Evolutionary conservation across 1,140 invertebrate genomes (phyloP), one percentile per base, ranked within the genome.

Genomic region (Cydia strobilella): DNA sequence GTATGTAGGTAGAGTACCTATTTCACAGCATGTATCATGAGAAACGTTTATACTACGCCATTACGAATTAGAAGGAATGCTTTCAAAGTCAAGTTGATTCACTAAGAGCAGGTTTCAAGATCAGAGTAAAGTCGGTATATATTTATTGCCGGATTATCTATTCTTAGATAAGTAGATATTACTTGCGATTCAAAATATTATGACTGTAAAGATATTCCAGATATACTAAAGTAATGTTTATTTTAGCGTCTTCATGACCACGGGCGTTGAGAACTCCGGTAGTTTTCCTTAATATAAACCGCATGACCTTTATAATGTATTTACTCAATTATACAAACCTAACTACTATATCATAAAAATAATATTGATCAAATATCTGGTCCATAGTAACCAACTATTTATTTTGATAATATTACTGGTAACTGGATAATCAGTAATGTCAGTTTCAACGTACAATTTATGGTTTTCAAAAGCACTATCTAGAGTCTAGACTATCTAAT

Each of bases 161-260:
- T 69, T 69, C 31, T 69, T 69, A 69, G 31, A 69, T 69, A 69
- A 35, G 27, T 69, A 35, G 31, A 69, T 31, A 69, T 69, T 39
- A 69, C 25, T 31, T 9, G 31, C 42, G 65, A 39, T 39, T 18
- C 65, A 69, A 69, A 69, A 69, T 69, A 69, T 69, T 69, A 69
- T 69, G 65, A 69, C 25, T 69, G 65, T 20, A 69, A 69, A 69
- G 13, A 66, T 31, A 66, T 66, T 12, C 27, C 25, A 15, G 65
- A 69, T 69, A 35, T 69, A 66, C 62, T 27, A 10, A 35, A 69
- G 15, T 39, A 35, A 18, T 35, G 65, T 69, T 69, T 69, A 69
- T 69, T 69, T 42, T 35, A 9, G 65, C n/a, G 9, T 20, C n/a
- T 59, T 59, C n/a, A 59, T 69, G n/a, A 27, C 23, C 23, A 73